Conservation (phyloP, 2,888 invertebrate species). For the Catocala sponsa region DNA sequence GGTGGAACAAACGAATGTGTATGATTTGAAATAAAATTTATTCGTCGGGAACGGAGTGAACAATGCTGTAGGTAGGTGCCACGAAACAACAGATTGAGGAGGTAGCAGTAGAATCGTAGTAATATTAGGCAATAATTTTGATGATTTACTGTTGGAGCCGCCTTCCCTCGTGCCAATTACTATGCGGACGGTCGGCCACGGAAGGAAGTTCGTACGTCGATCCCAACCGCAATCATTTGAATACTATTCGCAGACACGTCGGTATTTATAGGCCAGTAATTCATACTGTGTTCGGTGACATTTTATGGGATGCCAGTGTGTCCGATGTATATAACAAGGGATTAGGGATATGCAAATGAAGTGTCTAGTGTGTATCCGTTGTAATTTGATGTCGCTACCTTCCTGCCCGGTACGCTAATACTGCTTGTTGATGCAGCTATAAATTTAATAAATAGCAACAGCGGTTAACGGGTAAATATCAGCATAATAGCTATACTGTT, state of each 20-base stretch:
- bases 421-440: slow-evolving; percentile 32
- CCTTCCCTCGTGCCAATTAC: slow-evolving; percentile 81
- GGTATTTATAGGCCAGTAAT: slow-evolving; percentile 81
- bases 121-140: slow-evolving; percentile 86
- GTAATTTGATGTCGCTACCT: slow-evolving; percentile 55
- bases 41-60: slow-evolving; percentile 64
- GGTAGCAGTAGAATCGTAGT: slow-evolving; percentile 70
- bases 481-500: no score
- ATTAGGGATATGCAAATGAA: slow-evolving; percentile 71
- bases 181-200: slow-evolving; percentile 79
- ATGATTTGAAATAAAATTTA: slow-evolving; percentile 68
- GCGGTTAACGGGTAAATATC: slow-evolving; percentile 14
- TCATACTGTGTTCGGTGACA: slow-evolving; percentile 77
- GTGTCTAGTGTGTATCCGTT: slow-evolving; percentile 53
- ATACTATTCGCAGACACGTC: slow-evolving; percentile 77
- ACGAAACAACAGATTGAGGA: slow-evolving; percentile 77
- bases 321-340: slow-evolving; percentile 68
- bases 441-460: slow-evolving; percentile 43
- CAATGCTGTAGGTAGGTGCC: slow-evolving; percentile 71
- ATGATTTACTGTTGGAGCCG: slow-evolving; percentile 80
- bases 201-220: slow-evolving; percentile 85
- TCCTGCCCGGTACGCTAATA: slow-evolving; percentile 11
- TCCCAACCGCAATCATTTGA: slow-evolving; percentile 84
- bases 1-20: slow-evolving; percentile 58
- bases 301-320: slow-evolving; percentile 76